A percentile compares a stretch with the other conserved stretches of the same genome.
phyloP scores from a whole-genome alignment of 1,140 invertebrate genomes.

The Bathynomus jamesi region DNA sequence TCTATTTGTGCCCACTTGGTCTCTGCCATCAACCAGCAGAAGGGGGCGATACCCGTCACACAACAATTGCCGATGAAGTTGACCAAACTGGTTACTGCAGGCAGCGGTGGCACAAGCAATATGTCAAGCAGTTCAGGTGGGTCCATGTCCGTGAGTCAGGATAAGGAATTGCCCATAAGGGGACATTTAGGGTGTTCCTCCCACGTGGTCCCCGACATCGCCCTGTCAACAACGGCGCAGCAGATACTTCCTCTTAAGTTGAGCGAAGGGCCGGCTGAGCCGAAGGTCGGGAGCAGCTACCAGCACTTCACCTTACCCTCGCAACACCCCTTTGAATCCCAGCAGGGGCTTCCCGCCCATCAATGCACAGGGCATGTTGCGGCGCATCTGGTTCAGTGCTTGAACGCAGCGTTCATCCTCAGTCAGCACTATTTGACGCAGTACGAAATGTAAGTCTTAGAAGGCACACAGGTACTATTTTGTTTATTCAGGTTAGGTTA shows the following conservation, averaged over 20 bases:
- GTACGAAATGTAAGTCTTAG: constrained; percentile 34
- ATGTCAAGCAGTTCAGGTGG: constrained; percentile 20
- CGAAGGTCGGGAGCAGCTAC: constrained; percentile 22
- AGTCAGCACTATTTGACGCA: constrained; percentile 34
- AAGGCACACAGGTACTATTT: too few species aligned
- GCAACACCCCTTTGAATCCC: too few species aligned
- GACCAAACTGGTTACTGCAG: constrained; percentile 49
- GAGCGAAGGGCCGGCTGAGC: constrained; percentile 42
- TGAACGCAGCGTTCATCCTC: constrained; percentile 60
- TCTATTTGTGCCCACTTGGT: constrained; percentile 61
- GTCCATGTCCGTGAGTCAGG: constrained; percentile 2
- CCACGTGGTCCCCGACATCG: constrained; percentile 13
- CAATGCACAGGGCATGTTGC: too few species aligned
- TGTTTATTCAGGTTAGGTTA: too few species aligned
- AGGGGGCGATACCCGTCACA: constrained; percentile 48
- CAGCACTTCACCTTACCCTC: too few species aligned
- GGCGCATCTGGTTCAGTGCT: constrained; percentile 65
- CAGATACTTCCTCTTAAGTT: constrained; percentile 53
- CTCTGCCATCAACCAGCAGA: constrained; percentile 74
- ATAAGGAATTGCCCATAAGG: constrained; percentile 29
- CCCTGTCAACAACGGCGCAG: constrained; percentile 32
- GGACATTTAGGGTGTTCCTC: constrained; percentile 31
- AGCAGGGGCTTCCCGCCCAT: too few species aligned
- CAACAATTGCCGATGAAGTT: constrained; percentile 78
- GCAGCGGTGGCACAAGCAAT: constrained; percentile 25